phyloP scores from a whole-genome alignment of 1,140 invertebrate genomes.

The Galendromus occidentalis region DNA sequence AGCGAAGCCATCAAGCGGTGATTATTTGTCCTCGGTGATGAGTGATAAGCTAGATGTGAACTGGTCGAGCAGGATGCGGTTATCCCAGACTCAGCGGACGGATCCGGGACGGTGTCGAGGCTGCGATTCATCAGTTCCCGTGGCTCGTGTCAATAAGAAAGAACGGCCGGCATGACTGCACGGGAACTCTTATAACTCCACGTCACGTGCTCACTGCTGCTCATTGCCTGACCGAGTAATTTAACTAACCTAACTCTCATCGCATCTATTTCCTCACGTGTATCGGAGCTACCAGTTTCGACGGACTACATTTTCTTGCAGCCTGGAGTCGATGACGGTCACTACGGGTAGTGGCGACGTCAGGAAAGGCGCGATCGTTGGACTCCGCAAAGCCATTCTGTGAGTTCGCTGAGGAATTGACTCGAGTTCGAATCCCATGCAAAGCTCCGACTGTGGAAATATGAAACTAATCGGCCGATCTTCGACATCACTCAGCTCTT shows the following conservation, averaged over 20 bases:
- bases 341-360: not conserved
- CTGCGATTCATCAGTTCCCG: not conserved
- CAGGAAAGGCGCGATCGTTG: not conserved
- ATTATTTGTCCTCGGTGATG: no score
- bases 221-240: not conserved
- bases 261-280: not conserved
- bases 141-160: not conserved
- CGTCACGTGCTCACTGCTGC: not conserved
- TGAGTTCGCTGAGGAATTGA: no score
- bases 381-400: not conserved
- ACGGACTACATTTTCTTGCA: not conserved
- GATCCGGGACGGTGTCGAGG: not conserved
- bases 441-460: no score
- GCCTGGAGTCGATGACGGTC: not conserved
- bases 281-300: not conserved
- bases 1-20: no score
- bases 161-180: not conserved
- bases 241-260: not conserved
- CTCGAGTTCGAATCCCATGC: no score
- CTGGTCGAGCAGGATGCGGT: not conserved
- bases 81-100: not conserved
- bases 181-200: not conserved
- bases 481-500: no score
- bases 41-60: no score
- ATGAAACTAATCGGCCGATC: no score